Percentiles rank a stretch among this genome's conserved stretches.
Evolutionary conservation across 1,140 invertebrate genomes (phyloP).

Genomic region (Pomacea maculata): DNA sequence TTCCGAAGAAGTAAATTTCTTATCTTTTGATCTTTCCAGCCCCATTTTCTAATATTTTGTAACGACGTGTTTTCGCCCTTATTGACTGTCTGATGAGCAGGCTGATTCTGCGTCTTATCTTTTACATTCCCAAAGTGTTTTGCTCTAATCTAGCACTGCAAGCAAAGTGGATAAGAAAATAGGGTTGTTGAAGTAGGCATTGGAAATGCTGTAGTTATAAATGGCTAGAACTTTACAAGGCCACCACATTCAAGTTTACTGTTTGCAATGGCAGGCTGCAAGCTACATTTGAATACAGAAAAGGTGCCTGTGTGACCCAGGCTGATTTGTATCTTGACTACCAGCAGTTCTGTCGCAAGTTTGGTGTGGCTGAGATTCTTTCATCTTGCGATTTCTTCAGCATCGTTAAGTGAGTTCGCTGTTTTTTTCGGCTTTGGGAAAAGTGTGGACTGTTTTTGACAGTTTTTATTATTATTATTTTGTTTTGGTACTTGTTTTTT

Average conservation of each 20-base stretch:
- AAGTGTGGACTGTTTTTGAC: neutral
- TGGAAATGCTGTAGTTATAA: no score
- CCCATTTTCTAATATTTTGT: no score
- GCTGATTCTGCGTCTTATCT: no score
- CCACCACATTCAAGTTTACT: neutral
- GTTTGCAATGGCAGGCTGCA: slow-evolving; percentile 41
- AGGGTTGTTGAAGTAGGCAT: no score
- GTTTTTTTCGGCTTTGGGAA: neutral
- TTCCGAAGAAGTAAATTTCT: no score
- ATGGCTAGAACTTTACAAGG: no score
- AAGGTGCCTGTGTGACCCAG: slow-evolving; percentile 42
- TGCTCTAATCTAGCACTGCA: no score
- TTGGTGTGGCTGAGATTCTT: slow-evolving; percentile 41
- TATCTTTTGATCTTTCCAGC: no score
- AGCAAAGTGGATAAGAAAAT: no score
- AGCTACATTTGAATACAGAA: slow-evolving; percentile 48
- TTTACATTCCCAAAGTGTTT: no score
- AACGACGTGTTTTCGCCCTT: no score
- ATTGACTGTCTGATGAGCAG: no score
- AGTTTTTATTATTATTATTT: neutral
- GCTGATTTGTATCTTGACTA: slow-evolving; percentile 54
- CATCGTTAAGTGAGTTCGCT: slow-evolving; percentile 52
- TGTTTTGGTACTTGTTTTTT: neutral
- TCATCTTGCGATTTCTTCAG: slow-evolving; percentile 45
- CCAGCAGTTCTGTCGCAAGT: slow-evolving; percentile 49